These are phyloP conservation scores for Nomada ferruginata DNA, from an alignment of 2,888 invertebrate species.

Conservation along the genomic window DNA sequence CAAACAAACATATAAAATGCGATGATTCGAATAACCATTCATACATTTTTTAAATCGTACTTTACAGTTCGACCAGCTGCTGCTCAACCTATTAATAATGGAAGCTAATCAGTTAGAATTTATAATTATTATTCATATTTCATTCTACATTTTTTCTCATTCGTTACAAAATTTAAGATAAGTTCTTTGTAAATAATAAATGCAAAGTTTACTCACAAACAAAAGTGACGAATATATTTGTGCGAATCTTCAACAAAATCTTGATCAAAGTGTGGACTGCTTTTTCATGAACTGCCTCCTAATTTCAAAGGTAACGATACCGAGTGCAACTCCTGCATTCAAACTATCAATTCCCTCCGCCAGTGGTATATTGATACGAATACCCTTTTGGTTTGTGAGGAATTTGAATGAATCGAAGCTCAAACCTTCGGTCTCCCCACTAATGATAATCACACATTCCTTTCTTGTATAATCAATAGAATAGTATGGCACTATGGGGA, in stretches of 20 bases:
- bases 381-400: slow-evolving; percentile 86
- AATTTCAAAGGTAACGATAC: slow-evolving; percentile 94
- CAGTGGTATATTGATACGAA: slow-evolving; percentile 92
- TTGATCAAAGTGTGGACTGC: slow-evolving; percentile 39
- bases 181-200: slow-evolving; percentile 25
- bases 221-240: neutral
- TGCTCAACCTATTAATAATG: slow-evolving; percentile 41
- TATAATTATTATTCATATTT: neutral
- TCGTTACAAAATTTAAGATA: neutral
- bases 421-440: slow-evolving; percentile 96
- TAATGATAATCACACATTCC: slow-evolving; percentile 89
- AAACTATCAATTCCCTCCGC: slow-evolving; percentile 92
- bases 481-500: slow-evolving; percentile 88
- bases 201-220: neutral
- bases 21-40: no score
- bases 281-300: slow-evolving; percentile 86
- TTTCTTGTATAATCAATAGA: slow-evolving; percentile 86
- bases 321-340: slow-evolving; percentile 93
- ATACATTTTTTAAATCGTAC: neutral
- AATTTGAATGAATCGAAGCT: slow-evolving; percentile 89
- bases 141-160: neutral
- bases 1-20: neutral
- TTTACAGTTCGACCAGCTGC: slow-evolving; percentile 46
- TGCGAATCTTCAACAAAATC: neutral
- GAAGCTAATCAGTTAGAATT: slow-evolving; percentile 10